Conservation (phyloP, 2,888 invertebrate genomes). For the Gisinianus flammeolus region DNA sequence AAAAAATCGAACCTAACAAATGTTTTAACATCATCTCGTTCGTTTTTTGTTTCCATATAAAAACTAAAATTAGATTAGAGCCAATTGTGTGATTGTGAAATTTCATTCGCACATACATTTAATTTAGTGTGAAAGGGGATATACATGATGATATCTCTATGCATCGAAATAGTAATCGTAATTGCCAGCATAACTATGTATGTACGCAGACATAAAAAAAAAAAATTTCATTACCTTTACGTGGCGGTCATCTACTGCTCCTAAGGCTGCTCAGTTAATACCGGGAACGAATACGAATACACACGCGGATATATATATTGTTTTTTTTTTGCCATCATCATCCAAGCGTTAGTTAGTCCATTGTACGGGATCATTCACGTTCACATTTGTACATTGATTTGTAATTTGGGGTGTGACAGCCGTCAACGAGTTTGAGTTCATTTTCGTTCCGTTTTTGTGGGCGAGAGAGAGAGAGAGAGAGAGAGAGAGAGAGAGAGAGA, state of each 20-base stretch:
- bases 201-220: too few species aligned
- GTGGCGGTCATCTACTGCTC: slow-evolving; percentile 56
- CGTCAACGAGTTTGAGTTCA: slow-evolving; percentile 21
- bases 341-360: neutral
- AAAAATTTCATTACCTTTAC: slow-evolving; percentile 51
- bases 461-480: neutral
- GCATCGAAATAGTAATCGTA: neutral
- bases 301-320: neutral
- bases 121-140: neutral
- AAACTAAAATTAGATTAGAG: too few species aligned
- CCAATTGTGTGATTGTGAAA: too few species aligned
- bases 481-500: neutral
- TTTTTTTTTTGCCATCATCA: neutral
- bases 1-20: too few species aligned
- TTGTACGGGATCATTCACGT: slow-evolving; percentile 9
- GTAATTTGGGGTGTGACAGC: slow-evolving; percentile 33
- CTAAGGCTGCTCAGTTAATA: slow-evolving; percentile 45
- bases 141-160: neutral
- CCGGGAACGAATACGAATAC: slow-evolving; percentile 2
- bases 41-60: too few species aligned
- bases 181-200: too few species aligned
- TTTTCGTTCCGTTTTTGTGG: neutral
- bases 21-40: too few species aligned
- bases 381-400: slow-evolving; percentile 18
- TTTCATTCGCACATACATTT: too few species aligned